Conservation (phyloP, 2,888 invertebrate species). For the Neuroscelio doddi region DNA sequence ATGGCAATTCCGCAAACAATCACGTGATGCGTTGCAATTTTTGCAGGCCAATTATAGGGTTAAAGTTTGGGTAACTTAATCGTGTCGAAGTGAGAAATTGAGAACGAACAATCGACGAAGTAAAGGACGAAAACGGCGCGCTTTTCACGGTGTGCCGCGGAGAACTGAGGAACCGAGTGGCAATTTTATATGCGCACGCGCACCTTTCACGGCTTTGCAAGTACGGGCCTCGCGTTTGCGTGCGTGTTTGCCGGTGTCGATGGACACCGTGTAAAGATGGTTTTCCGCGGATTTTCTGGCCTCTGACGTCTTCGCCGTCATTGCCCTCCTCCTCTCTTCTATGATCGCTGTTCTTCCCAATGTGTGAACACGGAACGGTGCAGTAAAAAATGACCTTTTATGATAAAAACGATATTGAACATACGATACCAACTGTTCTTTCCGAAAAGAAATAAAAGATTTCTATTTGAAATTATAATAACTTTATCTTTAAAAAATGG, state of each 20-base stretch:
- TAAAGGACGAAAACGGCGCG: constrained; percentile 44
- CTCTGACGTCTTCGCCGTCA: constrained; percentile 12
- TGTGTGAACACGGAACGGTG: no score
- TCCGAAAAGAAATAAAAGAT: no score
- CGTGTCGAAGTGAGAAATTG: constrained; percentile 15
- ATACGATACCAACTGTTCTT: no score
- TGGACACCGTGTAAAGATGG: constrained; percentile 31
- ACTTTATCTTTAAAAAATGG: no score
- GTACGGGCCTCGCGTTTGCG: constrained; percentile 31
- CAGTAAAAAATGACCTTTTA: no score
- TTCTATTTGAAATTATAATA: no score
- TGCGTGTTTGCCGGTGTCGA: constrained; percentile 38
- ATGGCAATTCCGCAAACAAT: not conserved
- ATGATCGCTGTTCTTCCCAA: no score
- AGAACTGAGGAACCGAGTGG: constrained; percentile 54
- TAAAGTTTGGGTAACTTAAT: constrained; percentile 4
- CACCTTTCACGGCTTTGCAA: constrained; percentile 25
- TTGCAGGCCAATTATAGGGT: constrained; percentile 5
- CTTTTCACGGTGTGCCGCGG: constrained; percentile 59
- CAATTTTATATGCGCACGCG: constrained; percentile 45
- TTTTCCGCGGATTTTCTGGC: constrained; percentile 34
- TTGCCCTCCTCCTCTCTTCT: not conserved
- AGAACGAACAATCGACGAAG: constrained; percentile 16
- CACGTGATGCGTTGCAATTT: not conserved
- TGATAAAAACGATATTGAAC: no score